These are phyloP conservation scores for Chalcosyrphus nemorum DNA, from an alignment of 2,888 invertebrate genomes.

Conservation along the genomic window DNA sequence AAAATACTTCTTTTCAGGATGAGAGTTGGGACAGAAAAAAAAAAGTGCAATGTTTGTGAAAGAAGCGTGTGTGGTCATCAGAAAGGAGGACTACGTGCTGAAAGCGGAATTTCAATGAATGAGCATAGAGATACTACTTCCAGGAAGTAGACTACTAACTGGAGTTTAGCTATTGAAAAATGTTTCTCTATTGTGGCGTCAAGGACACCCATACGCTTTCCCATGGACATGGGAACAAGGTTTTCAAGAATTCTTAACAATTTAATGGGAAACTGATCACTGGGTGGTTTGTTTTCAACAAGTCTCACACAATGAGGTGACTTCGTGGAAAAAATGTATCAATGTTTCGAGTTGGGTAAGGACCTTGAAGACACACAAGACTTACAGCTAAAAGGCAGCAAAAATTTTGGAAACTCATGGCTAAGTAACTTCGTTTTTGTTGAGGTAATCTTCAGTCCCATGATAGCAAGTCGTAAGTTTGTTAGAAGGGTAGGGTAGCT, in stretches of 20 bases:
- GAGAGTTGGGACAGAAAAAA: not conserved
- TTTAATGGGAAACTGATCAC: not conserved
- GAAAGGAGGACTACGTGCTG: constrained; percentile 41
- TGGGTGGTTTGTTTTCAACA: not conserved
- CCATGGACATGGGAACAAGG: not conserved
- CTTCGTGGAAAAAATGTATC: too few relatives aligned
- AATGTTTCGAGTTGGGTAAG: too few relatives aligned
- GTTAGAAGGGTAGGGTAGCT: too few relatives aligned
- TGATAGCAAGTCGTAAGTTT: too few relatives aligned
- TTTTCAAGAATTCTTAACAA: not conserved
- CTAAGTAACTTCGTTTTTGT: too few relatives aligned
- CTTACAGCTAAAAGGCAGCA: too few relatives aligned
- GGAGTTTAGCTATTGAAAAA: not conserved
- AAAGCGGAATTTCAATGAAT: constrained; percentile 49
- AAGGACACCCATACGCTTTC: constrained; percentile 5
- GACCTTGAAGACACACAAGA: too few relatives aligned
- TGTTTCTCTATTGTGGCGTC: not conserved
- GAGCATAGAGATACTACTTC: constrained; percentile 11
- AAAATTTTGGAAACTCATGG: too few relatives aligned
- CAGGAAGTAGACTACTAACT: constrained; percentile 35
- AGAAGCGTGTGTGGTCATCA: constrained; percentile 66
- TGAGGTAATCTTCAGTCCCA: too few relatives aligned
- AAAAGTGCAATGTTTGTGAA: constrained; percentile 30
- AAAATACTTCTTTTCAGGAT: constrained; percentile 8
- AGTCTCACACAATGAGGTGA: not conserved